Conservation (phyloP, 2,888 invertebrate species). For the Phortica okadai region DNA sequence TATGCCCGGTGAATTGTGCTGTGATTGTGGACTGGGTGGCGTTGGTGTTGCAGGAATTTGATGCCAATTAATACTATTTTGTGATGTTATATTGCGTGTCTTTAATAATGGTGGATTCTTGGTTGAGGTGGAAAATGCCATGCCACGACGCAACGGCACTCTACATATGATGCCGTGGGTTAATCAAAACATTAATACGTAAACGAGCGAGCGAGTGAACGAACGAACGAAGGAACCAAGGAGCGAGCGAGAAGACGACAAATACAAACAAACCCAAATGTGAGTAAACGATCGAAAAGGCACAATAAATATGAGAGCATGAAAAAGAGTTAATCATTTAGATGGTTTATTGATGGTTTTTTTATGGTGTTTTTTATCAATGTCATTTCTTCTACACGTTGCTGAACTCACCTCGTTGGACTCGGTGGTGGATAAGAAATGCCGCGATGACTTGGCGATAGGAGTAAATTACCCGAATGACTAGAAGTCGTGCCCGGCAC, state of each 20-base stretch:
- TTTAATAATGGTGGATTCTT: slow-evolving; percentile 90
- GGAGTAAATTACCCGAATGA: slow-evolving; percentile 76
- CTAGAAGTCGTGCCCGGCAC: slow-evolving; percentile 78
- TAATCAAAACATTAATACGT: neutral
- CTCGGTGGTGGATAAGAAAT: slow-evolving; percentile 91
- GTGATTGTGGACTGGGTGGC: slow-evolving; percentile 66
- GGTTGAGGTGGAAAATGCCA: slow-evolving; percentile 84
- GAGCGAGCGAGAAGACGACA: neutral
- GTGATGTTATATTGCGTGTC: slow-evolving; percentile 84
- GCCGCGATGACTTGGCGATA: slow-evolving; percentile 82
- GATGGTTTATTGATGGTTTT: neutral
- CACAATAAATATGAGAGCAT: slow-evolving; percentile 27
- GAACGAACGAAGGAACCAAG: neutral
- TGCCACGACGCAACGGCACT: slow-evolving; percentile 81
- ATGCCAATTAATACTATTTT: slow-evolving; percentile 76
- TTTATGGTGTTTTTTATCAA: slow-evolving; percentile 17
- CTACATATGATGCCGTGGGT: slow-evolving; percentile 67
- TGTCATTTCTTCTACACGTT: slow-evolving; percentile 35
- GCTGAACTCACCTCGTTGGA: slow-evolving; percentile 78
- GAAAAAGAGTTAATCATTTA: slow-evolving; percentile 21
- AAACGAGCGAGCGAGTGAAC: neutral
- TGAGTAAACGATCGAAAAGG: neutral
- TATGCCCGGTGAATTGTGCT: slow-evolving; percentile 53
- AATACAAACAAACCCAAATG: slow-evolving; percentile 5
- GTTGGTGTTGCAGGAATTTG: slow-evolving; percentile 72